Conservation (phyloP, 2,113 vertebrate species). For the Ifrita kowaldi region DNA sequence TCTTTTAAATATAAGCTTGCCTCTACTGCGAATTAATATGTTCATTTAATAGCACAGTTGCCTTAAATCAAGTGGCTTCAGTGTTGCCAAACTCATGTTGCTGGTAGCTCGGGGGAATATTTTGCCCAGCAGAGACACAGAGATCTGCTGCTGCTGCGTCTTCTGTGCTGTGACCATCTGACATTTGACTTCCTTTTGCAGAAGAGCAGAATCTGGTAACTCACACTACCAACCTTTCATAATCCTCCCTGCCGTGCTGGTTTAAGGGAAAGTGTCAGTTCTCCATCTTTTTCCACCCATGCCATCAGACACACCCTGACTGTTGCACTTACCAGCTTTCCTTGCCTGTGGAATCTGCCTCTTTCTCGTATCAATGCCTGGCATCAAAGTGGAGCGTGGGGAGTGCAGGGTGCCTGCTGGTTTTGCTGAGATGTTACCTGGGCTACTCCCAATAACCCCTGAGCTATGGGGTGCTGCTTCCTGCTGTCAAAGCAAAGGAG, state of each 20-base stretch:
- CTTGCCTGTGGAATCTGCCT: neutral
- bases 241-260: neutral
- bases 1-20: neutral
- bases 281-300: neutral
- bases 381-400: neutral
- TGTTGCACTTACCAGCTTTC: neutral
- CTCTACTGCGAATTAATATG: neutral
- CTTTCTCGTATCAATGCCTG: neutral
- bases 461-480: neutral
- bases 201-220: neutral
- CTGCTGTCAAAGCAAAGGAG: neutral
- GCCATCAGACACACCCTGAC: rapidly evolving
- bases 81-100: neutral
- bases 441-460: neutral
- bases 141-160: neutral
- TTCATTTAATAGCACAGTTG: neutral
- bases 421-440: neutral
- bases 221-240: neutral
- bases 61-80: neutral
- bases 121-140: neutral
- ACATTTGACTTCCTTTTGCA: neutral
- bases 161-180: neutral
- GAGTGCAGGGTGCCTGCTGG: neutral
- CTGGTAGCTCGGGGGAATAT: neutral
- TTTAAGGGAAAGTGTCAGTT: neutral